Percentiles rank a stretch among this genome's conserved stretches.
Conservation (phyloP, 2,113 vertebrate species). For the Dendropsophus ebraccatus region DNA sequence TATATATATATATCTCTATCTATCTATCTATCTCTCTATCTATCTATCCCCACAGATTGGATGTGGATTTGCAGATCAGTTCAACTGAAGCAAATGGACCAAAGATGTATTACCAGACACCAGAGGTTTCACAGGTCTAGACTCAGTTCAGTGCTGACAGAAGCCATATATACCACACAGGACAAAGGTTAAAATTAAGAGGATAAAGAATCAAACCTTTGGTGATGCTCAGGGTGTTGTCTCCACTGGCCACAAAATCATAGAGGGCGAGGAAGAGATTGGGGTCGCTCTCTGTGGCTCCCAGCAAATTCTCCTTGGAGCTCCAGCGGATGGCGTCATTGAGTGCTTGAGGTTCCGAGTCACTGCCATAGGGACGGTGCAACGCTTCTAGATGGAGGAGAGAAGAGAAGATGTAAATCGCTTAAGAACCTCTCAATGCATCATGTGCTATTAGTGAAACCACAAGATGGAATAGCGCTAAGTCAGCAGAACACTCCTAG, state of each 20-base stretch:
- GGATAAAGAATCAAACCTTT: slow-evolving; percentile 80
- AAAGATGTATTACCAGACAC: too few species aligned
- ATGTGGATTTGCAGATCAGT: too few species aligned
- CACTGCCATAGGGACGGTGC: slow-evolving; percentile 89
- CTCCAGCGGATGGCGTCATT: slow-evolving; percentile 98
- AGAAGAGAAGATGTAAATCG: slow-evolving; percentile 21
- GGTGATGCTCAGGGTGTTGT: slow-evolving; percentile 99
- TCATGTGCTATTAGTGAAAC: not conserved
- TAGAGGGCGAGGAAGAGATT: slow-evolving; percentile 99
- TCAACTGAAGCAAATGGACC: too few species aligned
- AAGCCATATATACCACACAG: too few species aligned
- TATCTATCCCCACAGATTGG: too few species aligned
- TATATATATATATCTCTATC: too few species aligned
- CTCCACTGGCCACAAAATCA: slow-evolving; percentile 98
- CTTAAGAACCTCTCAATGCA: not conserved
- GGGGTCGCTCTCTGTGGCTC: slow-evolving; percentile 94
- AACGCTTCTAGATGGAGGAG: slow-evolving; percentile 81
- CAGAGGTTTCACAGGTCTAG: too few species aligned
- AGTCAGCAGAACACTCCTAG: too few species aligned
- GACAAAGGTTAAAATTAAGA: too few species aligned
- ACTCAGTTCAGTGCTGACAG: too few species aligned
- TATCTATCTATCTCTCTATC: too few species aligned
- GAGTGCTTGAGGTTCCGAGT: slow-evolving; percentile 84
- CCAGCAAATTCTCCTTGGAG: slow-evolving; percentile 97
- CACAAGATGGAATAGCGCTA: too few species aligned